Evolutionary conservation across 2,113 vertebrate genomes (phyloP).

Genomic region (Hippolais icterina): DNA sequence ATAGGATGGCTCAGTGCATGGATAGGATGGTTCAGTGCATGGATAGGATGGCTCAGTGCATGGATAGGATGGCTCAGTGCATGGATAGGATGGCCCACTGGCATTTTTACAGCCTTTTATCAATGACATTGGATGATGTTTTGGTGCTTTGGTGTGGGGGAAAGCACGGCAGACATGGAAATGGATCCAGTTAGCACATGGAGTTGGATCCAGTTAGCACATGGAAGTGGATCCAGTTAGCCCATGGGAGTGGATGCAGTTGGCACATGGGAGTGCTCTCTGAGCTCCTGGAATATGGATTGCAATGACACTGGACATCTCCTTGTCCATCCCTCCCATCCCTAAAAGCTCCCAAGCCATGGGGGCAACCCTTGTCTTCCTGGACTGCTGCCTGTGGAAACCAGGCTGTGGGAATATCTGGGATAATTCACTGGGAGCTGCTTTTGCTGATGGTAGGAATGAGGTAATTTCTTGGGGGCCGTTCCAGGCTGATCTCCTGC

Average conservation of each 20-base stretch:
- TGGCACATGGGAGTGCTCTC: fast-evolving
- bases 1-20: background rate
- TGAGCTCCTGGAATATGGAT: fast-evolving
- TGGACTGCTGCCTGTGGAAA: background rate
- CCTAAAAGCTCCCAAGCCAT: fast-evolving
- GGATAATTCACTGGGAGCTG: background rate
- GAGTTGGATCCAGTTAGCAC: background rate
- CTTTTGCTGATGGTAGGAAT: background rate
- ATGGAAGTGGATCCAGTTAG: background rate
- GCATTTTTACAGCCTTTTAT: background rate
- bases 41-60: no score
- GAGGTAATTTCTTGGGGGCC: background rate
- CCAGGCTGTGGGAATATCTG: fast-evolving
- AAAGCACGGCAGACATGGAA: fast-evolving
- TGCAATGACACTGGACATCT: fast-evolving
- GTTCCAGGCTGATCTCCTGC: background rate
- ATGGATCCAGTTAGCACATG: fast-evolving
- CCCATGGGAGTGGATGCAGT: fast-evolving
- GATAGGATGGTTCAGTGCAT: no score
- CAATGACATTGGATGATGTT: fast-evolving
- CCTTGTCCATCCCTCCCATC: background rate
- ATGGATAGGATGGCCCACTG: fast-evolving
- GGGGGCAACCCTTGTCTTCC: background rate
- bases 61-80: no score
- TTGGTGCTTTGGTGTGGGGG: background rate